Evolutionary conservation across 1,140 invertebrate genomes (phyloP).

Genomic region (Rhizoglyphus robini): DNA sequence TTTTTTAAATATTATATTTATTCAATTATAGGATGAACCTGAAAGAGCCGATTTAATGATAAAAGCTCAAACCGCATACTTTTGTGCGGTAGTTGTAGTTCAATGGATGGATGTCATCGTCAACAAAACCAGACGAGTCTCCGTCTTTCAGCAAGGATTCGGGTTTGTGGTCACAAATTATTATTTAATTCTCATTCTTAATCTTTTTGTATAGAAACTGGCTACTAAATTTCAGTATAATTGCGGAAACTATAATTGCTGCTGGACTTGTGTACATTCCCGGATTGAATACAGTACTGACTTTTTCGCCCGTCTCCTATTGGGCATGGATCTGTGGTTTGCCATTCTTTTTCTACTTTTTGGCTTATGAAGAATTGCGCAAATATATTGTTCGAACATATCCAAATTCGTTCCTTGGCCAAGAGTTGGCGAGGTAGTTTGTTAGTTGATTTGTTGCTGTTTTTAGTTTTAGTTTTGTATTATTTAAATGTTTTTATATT

Average conservation of each 20-base stretch:
- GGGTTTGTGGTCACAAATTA: no score
- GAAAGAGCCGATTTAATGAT: not conserved
- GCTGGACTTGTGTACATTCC: not conserved
- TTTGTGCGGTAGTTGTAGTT: slow-evolving; percentile 50
- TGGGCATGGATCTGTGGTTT: not conserved
- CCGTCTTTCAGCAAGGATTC: slow-evolving; percentile 51
- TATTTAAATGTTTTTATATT: no score
- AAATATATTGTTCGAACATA: slow-evolving; percentile 5
- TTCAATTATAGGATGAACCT: not conserved
- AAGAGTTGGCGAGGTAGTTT: slow-evolving; percentile 2
- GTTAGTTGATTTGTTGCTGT: no score
- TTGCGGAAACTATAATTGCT: not conserved
- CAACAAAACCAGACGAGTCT: slow-evolving; percentile 49
- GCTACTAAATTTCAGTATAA: not conserved
- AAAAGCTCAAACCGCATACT: slow-evolving; percentile 59
- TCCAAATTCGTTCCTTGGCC: slow-evolving; percentile 8
- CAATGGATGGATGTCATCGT: slow-evolving; percentile 57
- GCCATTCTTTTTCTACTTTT: slow-evolving; percentile 10
- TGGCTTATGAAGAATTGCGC: slow-evolving; percentile 7
- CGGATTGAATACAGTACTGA: not conserved
- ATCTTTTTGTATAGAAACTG: slow-evolving; percentile 3
- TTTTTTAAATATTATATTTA: not conserved
- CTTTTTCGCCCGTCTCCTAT: not conserved
- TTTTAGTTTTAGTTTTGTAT: no score
- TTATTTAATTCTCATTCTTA: no score